phyloP scores from a whole-genome alignment of 92 coral and sea anemone species.

The Heteractis magnifica region DNA sequence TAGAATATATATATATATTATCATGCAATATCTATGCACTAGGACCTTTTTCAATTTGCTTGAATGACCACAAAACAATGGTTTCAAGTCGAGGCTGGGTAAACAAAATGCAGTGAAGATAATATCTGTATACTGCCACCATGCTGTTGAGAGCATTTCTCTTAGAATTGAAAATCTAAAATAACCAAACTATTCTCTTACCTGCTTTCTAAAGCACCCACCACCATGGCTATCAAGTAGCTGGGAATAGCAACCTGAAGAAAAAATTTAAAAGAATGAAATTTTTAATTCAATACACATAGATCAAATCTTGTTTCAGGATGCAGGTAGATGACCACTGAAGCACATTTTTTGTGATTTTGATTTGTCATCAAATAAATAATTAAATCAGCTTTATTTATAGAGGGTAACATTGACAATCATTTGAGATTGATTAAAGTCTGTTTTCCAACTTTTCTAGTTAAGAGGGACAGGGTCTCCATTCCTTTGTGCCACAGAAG shows the following conservation, averaged over 20 bases:
- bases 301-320: not conserved
- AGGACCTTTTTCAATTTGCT: not conserved
- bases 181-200: not conserved
- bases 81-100: not conserved
- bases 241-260: slow-evolving; percentile 79
- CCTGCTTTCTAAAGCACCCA: slow-evolving; percentile 65
- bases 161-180: not conserved
- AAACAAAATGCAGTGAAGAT: too few relatives aligned
- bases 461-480: too few relatives aligned
- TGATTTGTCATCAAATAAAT: too few relatives aligned
- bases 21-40: not conserved
- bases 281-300: not conserved
- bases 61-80: not conserved
- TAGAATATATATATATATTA: not conserved
- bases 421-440: too few relatives aligned
- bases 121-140: too few relatives aligned
- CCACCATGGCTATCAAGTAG: slow-evolving; percentile 74
- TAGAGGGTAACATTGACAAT: too few relatives aligned
- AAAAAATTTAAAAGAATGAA: not conserved
- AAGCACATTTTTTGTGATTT: too few relatives aligned
- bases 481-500: too few relatives aligned
- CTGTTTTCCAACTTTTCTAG: too few relatives aligned
- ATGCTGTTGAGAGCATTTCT: not conserved
- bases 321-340: too few relatives aligned
- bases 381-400: too few relatives aligned